phyloP scores from a whole-genome alignment of 2,113 vertebrate species.

The Oophaga pumilio region DNA sequence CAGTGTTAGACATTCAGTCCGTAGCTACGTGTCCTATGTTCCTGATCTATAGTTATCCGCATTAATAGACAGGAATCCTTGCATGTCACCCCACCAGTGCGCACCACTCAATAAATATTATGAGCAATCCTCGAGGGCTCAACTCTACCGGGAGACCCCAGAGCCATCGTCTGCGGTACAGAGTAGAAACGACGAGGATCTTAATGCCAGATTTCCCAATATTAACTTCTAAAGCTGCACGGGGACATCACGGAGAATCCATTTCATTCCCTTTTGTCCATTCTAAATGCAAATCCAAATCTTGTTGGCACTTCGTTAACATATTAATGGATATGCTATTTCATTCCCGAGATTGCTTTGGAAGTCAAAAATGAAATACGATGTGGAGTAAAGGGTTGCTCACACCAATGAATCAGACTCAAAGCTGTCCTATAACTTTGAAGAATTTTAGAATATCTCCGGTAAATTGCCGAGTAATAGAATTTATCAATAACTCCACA shows the following conservation, averaged over 20 bases:
- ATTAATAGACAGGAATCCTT: slow-evolving; percentile 33
- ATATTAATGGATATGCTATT: slow-evolving; percentile 71
- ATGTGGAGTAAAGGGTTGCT: slow-evolving; percentile 58
- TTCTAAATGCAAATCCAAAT: slow-evolving; percentile 80
- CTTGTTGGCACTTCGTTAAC: slow-evolving; percentile 74
- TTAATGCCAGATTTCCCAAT: slow-evolving; percentile 49
- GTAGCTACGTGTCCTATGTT: background rate
- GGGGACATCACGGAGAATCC: slow-evolving; percentile 67
- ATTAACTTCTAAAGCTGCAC: slow-evolving; percentile 53
- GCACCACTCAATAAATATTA: slow-evolving; percentile 44
- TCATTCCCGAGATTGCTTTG: slow-evolving; percentile 74
- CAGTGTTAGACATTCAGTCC: slow-evolving; percentile 16
- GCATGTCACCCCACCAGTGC: slow-evolving; percentile 23
- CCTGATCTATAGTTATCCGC: slow-evolving; percentile 20
- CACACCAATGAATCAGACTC: slow-evolving; percentile 51
- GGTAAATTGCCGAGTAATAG: slow-evolving; percentile 31
- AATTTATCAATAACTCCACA: background rate
- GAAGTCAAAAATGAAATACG: slow-evolving; percentile 71
- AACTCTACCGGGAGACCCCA: slow-evolving; percentile 14
- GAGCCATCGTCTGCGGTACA: slow-evolving; percentile 13
- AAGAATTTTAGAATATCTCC: slow-evolving; percentile 29
- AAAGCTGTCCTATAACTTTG: slow-evolving; percentile 36
- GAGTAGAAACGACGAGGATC: slow-evolving; percentile 6
- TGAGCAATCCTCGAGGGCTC: slow-evolving; percentile 12
- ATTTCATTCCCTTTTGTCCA: slow-evolving; percentile 71